A percentile compares a stretch with the other conserved stretches of the same genome.
Evolutionary conservation across 2,113 vertebrate species (phyloP).

Genomic region (Neogobius melanostomus): DNA sequence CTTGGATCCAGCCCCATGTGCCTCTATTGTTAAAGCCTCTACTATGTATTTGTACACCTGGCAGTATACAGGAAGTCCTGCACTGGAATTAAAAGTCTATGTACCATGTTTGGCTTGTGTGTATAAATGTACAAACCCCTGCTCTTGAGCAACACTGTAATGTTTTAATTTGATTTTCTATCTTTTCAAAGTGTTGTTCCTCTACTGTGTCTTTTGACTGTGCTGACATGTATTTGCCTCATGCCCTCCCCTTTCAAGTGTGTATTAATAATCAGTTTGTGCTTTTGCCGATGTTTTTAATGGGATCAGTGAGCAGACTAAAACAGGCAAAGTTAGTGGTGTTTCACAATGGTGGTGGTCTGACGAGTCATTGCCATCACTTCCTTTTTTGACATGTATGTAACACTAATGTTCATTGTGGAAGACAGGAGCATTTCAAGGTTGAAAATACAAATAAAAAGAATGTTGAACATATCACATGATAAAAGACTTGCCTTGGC

Average conservation of each 20-base stretch:
- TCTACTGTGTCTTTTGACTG: conserved; percentile 64
- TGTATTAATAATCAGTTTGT: conserved; percentile 75
- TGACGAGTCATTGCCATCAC: conserved; percentile 48
- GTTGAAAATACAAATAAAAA: conserved; percentile 60
- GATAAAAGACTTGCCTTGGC: conserved; percentile 11
- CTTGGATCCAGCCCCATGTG: conserved; percentile 29
- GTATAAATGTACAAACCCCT: conserved; percentile 80
- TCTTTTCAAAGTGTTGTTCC: conserved; percentile 65
- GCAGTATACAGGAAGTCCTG: conserved; percentile 37
- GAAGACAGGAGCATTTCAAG: conserved; percentile 70
- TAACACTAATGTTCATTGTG: conserved; percentile 77
- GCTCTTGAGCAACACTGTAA: conserved; percentile 71
- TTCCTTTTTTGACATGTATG: conserved; percentile 70
- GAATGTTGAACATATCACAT: conserved; percentile 67
- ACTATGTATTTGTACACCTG: conserved; percentile 39
- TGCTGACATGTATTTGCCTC: conserved; percentile 73
- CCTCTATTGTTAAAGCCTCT: conserved; percentile 43
- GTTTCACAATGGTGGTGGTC: conserved; percentile 51
- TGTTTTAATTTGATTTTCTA: conserved; percentile 71
- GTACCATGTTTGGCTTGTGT: conserved; percentile 74
- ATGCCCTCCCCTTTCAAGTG: conserved; percentile 50
- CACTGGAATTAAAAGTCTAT: conserved; percentile 64
- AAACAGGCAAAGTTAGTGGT: conserved; percentile 47
- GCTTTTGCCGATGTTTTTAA: conserved; percentile 73
- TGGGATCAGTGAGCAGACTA: conserved; percentile 48